Evolutionary conservation across 64 coral and sea anemone genomes (phyloP).

Genomic region (Montipora capricornis): DNA sequence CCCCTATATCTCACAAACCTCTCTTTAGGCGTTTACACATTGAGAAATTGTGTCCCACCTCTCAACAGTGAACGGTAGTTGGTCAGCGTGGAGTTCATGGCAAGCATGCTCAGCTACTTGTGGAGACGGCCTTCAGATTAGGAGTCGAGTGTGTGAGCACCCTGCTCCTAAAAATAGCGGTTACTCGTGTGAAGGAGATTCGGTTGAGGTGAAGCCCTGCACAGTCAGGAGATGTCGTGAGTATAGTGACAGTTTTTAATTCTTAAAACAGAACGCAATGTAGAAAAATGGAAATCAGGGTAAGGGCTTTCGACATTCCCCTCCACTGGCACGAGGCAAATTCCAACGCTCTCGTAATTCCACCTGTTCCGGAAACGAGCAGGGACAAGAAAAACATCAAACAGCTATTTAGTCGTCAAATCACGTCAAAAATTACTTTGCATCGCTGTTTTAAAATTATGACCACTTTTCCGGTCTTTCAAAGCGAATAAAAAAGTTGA

Average conservation of each 20-base stretch:
- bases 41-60: background rate
- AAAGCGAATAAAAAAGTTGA: too few relatives aligned
- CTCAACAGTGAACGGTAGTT: conserved; percentile 80
- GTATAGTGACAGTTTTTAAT: background rate
- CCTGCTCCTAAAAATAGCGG: conserved; percentile 80
- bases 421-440: too few relatives aligned
- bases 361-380: too few relatives aligned
- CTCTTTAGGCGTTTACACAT: too few relatives aligned
- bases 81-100: conserved; percentile 89
- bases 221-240: conserved; percentile 91
- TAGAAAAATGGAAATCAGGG: background rate
- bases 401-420: too few relatives aligned
- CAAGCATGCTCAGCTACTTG: conserved; percentile 93
- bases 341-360: too few relatives aligned
- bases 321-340: too few relatives aligned
- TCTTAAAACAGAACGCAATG: background rate
- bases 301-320: too few relatives aligned
- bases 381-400: too few relatives aligned
- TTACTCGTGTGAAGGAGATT: conserved; percentile 80
- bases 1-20: too few relatives aligned
- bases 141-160: conserved; percentile 79
- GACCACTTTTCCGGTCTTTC: too few relatives aligned
- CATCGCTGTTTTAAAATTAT: too few relatives aligned
- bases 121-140: conserved; percentile 84
- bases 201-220: conserved; percentile 81